phyloP scores from a whole-genome alignment of 2,113 vertebrate genomes.

The Platysternon megacephalum region DNA sequence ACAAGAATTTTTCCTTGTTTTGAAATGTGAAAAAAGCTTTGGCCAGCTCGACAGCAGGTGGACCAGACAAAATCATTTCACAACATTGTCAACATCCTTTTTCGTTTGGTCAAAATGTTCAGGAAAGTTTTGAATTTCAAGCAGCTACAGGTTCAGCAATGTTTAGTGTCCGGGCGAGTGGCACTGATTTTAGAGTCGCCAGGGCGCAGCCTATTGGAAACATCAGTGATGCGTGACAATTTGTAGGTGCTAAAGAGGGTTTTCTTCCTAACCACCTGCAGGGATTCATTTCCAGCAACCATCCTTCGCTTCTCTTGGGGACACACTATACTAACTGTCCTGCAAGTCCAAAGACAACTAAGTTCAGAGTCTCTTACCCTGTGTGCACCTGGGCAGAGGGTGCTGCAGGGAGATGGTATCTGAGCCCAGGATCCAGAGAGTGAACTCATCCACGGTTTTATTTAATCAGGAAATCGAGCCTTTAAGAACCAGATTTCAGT shows the following conservation, averaged over 20 bases:
- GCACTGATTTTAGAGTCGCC: not conserved
- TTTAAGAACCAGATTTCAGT: not conserved
- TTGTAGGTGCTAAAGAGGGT: not conserved
- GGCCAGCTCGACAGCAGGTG: constrained; percentile 1
- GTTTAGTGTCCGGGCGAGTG: not conserved
- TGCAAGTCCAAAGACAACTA: too few relatives aligned
- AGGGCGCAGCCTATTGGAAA: not conserved
- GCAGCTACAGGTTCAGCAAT: not conserved
- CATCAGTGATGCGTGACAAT: rapidly evolving
- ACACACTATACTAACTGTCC: not conserved
- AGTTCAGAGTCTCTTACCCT: not conserved
- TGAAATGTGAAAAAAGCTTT: constrained; percentile 17
- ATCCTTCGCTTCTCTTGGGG: not conserved
- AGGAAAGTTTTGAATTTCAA: not conserved
- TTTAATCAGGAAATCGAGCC: not conserved
- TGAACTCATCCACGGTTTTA: not conserved
- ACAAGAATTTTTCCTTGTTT: constrained; percentile 18
- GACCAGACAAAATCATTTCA: not conserved
- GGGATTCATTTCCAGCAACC: not conserved
- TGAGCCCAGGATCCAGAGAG: not conserved
- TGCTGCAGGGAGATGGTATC: not conserved
- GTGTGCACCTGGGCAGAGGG: not conserved
- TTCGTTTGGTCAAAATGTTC: constrained; percentile 16
- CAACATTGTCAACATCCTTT: constrained; percentile 4
- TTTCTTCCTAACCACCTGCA: not conserved